A percentile compares a stretch with the other conserved stretches of the same genome.
Conservation (phyloP, 2,888 invertebrate species). For the Perithous albicinctus region DNA sequence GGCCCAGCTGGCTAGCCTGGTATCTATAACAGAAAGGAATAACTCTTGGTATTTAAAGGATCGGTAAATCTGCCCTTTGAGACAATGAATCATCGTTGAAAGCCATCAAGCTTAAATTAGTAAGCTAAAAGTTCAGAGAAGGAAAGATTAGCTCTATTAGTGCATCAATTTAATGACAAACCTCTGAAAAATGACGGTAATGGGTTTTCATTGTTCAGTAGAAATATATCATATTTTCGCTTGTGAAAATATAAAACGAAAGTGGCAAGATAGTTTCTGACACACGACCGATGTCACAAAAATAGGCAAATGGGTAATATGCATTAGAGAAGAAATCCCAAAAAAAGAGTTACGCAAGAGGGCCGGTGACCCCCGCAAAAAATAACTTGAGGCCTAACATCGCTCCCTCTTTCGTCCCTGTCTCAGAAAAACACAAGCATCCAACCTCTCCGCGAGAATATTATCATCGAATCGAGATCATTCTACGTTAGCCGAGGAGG, state of each 20-base stretch:
- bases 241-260: neutral
- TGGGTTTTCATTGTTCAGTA: too few species aligned
- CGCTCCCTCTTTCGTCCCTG: neutral
- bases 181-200: too few species aligned
- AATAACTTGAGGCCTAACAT: conserved; percentile 32
- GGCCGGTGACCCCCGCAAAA: conserved; percentile 41
- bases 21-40: conserved; percentile 76
- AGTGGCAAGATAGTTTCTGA: neutral
- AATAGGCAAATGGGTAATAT: conserved; percentile 2
- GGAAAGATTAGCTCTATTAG: neutral
- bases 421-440: neutral
- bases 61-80: conserved; percentile 7
- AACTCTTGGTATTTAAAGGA: conserved; percentile 17
- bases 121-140: neutral
- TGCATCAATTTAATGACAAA: too few species aligned
- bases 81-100: conserved; percentile 28
- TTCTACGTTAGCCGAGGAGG: neutral
- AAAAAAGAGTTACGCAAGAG: conserved; percentile 34
- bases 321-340: neutral
- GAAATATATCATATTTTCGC: too few species aligned
- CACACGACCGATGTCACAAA: neutral
- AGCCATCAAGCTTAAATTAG: neutral
- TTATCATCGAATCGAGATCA: conserved; percentile 38
- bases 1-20: conserved; percentile 84
- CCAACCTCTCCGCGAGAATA: conserved; percentile 23